Percentiles rank a stretch among this genome's conserved stretches.
Evolutionary conservation across 2,113 vertebrate species (phyloP).

Genomic region (Actenoides lindsayi): DNA sequence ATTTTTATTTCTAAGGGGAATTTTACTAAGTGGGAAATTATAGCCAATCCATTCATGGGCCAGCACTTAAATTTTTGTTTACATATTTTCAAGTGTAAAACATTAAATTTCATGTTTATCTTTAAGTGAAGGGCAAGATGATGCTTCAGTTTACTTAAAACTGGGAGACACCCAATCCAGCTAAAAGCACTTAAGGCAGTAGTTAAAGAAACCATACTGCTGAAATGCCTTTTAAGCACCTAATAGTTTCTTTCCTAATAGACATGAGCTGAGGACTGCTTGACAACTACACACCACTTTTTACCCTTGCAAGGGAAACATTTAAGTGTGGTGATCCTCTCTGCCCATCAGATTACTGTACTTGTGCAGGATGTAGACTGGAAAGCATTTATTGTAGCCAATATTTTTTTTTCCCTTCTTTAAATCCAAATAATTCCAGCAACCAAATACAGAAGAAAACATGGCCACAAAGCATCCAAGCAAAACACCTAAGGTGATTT

Average conservation of each 20-base stretch:
- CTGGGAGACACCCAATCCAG: background rate
- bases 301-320: background rate
- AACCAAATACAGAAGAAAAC: background rate
- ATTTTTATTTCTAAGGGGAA: background rate
- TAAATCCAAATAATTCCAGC: background rate
- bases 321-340: background rate
- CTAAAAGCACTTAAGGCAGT: background rate
- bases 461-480: background rate
- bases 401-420: background rate
- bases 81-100: background rate
- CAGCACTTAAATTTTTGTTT: background rate
- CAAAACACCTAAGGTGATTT: background rate
- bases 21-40: background rate
- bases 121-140: background rate
- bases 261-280: background rate
- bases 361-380: background rate
- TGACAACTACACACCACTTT: background rate
- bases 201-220: background rate
- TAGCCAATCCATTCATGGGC: accelerated
- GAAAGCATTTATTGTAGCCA: background rate
- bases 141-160: background rate
- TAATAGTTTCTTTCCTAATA: background rate
- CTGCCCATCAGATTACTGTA: background rate
- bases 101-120: background rate
- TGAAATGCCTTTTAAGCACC: background rate